These are phyloP conservation scores for Sinocyclocheilus anophthalmus DNA, from an alignment of 2,113 vertebrate genomes.

Conservation along the genomic window DNA sequence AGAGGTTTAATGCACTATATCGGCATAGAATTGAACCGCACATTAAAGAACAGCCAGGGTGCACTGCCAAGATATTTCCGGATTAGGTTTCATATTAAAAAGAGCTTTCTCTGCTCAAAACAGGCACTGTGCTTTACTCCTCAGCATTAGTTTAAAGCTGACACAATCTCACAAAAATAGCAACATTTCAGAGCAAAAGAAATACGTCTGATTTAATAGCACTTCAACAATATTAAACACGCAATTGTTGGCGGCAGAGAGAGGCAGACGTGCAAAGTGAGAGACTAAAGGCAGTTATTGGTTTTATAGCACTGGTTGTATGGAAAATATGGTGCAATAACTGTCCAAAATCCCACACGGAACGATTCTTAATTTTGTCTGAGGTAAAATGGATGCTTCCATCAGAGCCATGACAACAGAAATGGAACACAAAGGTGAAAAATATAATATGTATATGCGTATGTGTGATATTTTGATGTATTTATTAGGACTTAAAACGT, in stretches of 20 bases:
- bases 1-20: slow-evolving; percentile 58
- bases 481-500: background rate
- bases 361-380: slow-evolving; percentile 23
- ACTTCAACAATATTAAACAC: slow-evolving; percentile 45
- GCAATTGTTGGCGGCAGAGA: slow-evolving; percentile 6
- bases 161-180: slow-evolving; percentile 54
- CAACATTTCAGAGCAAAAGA: slow-evolving; percentile 39
- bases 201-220: slow-evolving; percentile 37
- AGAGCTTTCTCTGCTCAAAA: slow-evolving; percentile 57
- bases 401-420: background rate
- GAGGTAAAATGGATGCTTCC: slow-evolving; percentile 23
- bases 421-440: background rate
- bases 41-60: slow-evolving; percentile 61
- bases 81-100: slow-evolving; percentile 65
- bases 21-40: slow-evolving; percentile 57
- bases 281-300: slow-evolving; percentile 27
- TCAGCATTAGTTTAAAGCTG: slow-evolving; percentile 57
- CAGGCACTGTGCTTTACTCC: slow-evolving; percentile 42
- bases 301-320: slow-evolving; percentile 20
- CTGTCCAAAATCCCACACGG: slow-evolving; percentile 24
- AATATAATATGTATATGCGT: background rate
- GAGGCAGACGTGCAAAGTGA: background rate
- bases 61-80: slow-evolving; percentile 59
- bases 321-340: slow-evolving; percentile 28
- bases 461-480: background rate